Evolutionary conservation across 2,113 vertebrate genomes (phyloP).

Genomic region (Cathartes aura): DNA sequence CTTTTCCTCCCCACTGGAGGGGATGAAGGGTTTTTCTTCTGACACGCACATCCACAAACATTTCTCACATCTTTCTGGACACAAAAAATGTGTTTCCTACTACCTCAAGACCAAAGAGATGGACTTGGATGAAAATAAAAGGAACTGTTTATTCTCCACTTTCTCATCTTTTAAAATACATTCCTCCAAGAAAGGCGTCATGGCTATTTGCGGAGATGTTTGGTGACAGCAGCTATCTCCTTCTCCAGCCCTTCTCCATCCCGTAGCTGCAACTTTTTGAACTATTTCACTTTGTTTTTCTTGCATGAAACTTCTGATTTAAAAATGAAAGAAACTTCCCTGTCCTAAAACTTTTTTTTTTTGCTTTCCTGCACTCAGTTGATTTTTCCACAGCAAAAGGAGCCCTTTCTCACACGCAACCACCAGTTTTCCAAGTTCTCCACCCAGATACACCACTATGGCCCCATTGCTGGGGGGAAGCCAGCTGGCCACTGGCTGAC

Average conservation of each 20-base stretch:
- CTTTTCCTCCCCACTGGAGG: not conserved
- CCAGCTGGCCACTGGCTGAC: not conserved
- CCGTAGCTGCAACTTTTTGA: not conserved
- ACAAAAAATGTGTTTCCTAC: not conserved
- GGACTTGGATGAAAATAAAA: not conserved
- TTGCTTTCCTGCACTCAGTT: not conserved
- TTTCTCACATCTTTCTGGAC: not conserved
- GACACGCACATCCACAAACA: rapidly evolving
- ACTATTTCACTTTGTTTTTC: not conserved
- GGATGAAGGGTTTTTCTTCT: not conserved
- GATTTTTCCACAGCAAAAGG: not conserved
- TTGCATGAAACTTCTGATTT: not conserved
- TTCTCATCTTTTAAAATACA: not conserved
- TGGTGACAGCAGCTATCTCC: not conserved
- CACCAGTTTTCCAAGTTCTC: not conserved
- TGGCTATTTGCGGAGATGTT: not conserved
- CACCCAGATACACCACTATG: not conserved
- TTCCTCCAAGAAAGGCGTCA: not conserved
- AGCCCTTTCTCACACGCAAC: not conserved
- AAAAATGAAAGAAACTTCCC: not conserved
- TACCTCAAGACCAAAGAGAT: not conserved
- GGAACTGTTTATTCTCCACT: not conserved
- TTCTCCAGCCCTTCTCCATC: not conserved
- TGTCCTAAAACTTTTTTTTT: not conserved
- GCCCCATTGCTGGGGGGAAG: not conserved